Percentiles rank a stretch among this genome's conserved stretches.
These are phyloP conservation scores for Thunnus maccoyii DNA, from an alignment of 2,113 vertebrate genomes.

Conservation along the genomic window DNA sequence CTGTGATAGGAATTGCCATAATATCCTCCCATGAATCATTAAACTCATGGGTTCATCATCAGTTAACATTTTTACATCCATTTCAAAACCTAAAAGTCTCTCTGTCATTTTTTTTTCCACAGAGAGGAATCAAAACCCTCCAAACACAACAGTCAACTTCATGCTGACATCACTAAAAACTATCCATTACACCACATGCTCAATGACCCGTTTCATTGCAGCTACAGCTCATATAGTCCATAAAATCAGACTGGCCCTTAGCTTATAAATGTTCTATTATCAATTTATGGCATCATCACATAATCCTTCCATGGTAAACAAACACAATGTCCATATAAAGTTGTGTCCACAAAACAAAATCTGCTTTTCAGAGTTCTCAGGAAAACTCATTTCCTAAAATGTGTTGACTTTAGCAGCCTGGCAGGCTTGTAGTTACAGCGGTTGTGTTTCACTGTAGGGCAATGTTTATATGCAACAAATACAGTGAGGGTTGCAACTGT, in stretches of 20 bases:
- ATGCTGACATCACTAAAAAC: slow-evolving; percentile 61
- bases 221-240: slow-evolving; percentile 64
- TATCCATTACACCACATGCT: slow-evolving; percentile 52
- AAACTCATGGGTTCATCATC: background rate
- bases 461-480: slow-evolving; percentile 39
- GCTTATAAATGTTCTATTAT: slow-evolving; percentile 52
- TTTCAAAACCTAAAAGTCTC: background rate
- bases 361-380: slow-evolving; percentile 53
- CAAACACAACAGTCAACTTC: slow-evolving; percentile 22
- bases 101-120: slow-evolving; percentile 8
- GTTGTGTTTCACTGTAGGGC: slow-evolving; percentile 46
- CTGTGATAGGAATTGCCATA: background rate
- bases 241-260: slow-evolving; percentile 63
- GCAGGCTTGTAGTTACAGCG: slow-evolving; percentile 9
- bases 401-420: slow-evolving; percentile 52
- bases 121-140: slow-evolving; percentile 23
- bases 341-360: slow-evolving; percentile 61
- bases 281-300: slow-evolving; percentile 62
- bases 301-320: slow-evolving; percentile 55
- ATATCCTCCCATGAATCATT: background rate
- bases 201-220: slow-evolving; percentile 68
- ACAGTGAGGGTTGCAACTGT: slow-evolving; percentile 39
- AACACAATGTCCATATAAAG: slow-evolving; percentile 57
- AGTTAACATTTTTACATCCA: slow-evolving; percentile 6
- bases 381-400: slow-evolving; percentile 47